Evolutionary conservation across 1,140 invertebrate genomes (phyloP), one percentile per base, ranked within the genome.

Genomic region (Meloidogyne hapla): DNA sequence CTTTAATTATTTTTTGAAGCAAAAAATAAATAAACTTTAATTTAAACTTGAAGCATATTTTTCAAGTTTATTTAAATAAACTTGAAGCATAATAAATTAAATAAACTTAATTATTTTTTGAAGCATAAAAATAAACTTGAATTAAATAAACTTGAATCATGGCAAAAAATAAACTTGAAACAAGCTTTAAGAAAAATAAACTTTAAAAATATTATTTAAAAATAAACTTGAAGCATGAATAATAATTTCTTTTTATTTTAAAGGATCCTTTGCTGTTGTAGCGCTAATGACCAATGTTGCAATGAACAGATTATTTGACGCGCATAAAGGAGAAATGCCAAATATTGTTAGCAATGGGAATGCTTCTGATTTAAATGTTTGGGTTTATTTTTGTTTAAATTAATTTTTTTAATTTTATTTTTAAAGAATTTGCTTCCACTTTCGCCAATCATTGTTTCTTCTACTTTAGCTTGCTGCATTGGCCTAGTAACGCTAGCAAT

Each of bases 401-500:
- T 69, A 23, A 28, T 23, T 40, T 69, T 18, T 69, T 69, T n/a
- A 69, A 56, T 42, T 69, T 26, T 8, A 26, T 23, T 69, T 28
- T 45, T 56, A 18, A 26, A 28, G 15, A 15, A 45, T 28, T 28
- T 70, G 12, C 61, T 38, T 28, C 23, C 66, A 21, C 23, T 28
- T 28, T 73, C 71, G 9, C 71, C 82, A 2, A 38, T 79, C 6
- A 40, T 48, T 21, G 65, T 86, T 28, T 71, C 84, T 33, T 84
- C 84, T 2, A 86, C 83, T 2, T 67, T 84, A 12, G 80, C 84
- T 13, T 76, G 87, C 26, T 65, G 65, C 13, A 72, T 84, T 23
- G 84, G 84, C 21, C 8, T 84, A n/a, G 45, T 83, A 61, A 68
- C 84, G 18, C 69, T 86, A 12, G 4, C 80, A 28, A 87, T 86